A percentile compares a stretch with the other conserved stretches of the same genome.
These are phyloP conservation scores for Umimayanthus kanabou DNA, from an alignment of 92 coral and sea anemone species.

Conservation along the genomic window DNA sequence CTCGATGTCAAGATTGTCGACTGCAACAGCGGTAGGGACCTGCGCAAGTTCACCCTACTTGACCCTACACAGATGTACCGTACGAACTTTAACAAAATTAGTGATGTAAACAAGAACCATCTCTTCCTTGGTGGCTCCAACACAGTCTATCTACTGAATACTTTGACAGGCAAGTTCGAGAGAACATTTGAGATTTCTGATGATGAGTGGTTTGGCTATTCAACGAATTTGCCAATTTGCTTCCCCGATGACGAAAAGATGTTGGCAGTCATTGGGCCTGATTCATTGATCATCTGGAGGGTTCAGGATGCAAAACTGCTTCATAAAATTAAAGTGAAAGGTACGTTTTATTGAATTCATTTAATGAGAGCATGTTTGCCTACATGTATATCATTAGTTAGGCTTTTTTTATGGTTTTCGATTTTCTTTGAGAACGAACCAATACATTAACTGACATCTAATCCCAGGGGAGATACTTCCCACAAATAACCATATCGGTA, in stretches of 20 bases:
- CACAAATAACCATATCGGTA: too few species aligned
- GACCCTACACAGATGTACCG: slow-evolving; percentile 74
- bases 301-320: slow-evolving; percentile 65
- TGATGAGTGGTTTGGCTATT: slow-evolving; percentile 79
- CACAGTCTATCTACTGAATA: slow-evolving; percentile 74
- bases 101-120: slow-evolving; percentile 58
- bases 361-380: background rate
- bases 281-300: slow-evolving; percentile 77
- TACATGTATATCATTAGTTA: background rate
- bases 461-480: too few species aligned
- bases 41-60: slow-evolving; percentile 81
- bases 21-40: slow-evolving; percentile 70
- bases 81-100: slow-evolving; percentile 61
- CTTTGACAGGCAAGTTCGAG: slow-evolving; percentile 77
- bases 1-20: slow-evolving; percentile 78
- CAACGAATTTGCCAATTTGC: slow-evolving; percentile 67
- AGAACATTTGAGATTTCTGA: slow-evolving; percentile 68
- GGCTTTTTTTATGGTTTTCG: background rate
- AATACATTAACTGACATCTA: too few species aligned
- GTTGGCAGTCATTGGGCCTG: slow-evolving; percentile 76
- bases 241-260: slow-evolving; percentile 81
- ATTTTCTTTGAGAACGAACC: background rate
- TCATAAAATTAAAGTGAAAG: slow-evolving; percentile 73
- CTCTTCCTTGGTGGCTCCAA: slow-evolving; percentile 84
- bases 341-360: slow-evolving; percentile 11